phyloP scores from a whole-genome alignment of 92 coral and sea anemone genomes.

The Porites cylindrica region DNA sequence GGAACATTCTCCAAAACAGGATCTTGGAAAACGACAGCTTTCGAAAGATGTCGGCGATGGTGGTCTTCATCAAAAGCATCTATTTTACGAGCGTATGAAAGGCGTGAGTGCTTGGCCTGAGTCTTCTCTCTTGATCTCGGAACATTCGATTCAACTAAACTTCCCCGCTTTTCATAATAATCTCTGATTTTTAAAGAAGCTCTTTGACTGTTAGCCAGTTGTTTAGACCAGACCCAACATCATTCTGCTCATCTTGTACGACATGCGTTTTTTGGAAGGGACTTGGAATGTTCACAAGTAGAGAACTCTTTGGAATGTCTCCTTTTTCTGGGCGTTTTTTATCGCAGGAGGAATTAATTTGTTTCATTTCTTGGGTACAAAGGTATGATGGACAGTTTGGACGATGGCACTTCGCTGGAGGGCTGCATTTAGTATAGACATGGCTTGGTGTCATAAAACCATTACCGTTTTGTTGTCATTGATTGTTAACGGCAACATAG shows the following conservation, averaged over 20 bases:
- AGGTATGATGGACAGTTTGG: neutral
- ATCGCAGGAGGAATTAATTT: neutral
- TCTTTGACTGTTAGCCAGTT: neutral
- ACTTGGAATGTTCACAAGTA: neutral
- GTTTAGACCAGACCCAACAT: neutral
- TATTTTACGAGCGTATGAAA: neutral
- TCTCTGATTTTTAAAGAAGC: constrained; percentile 14
- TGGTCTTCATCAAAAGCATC: neutral
- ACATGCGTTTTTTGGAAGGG: neutral
- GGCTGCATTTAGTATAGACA: neutral
- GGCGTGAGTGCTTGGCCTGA: neutral
- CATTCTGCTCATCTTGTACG: neutral
- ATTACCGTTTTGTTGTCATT: neutral
- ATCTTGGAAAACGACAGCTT: neutral
- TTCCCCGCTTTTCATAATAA: constrained; percentile 30
- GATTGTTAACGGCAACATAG: neutral
- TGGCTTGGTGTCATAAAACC: neutral
- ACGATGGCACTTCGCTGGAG: neutral
- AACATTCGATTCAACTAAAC: constrained; percentile 21
- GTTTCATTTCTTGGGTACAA: neutral
- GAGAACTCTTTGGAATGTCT: neutral
- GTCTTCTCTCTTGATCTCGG: neutral
- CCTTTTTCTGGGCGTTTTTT: neutral
- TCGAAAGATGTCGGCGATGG: neutral
- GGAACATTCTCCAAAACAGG: neutral